A percentile compares a stretch with the other conserved stretches of the same genome.
Evolutionary conservation across 2,797 vertebrate species (phyloP).

Genomic region (Scyliorhinus canicula): DNA sequence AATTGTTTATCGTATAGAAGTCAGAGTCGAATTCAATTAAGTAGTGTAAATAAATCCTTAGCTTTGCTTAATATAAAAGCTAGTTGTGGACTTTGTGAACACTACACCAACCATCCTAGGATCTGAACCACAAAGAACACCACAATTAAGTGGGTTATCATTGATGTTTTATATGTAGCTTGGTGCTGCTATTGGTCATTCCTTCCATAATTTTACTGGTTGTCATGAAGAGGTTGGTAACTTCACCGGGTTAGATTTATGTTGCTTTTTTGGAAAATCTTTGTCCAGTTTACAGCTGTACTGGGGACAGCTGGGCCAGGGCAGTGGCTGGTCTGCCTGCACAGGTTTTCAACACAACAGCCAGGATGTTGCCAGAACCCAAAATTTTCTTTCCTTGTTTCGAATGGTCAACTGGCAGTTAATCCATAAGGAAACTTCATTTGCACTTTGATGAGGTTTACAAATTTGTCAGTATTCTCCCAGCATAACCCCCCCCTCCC

Average conservation of each 20-base stretch:
- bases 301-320: not conserved
- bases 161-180: not conserved
- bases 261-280: not conserved
- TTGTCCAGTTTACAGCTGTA: not conserved
- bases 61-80: too few species aligned
- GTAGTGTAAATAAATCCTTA: too few species aligned
- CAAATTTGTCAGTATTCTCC: not conserved
- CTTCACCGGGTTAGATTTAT: not conserved
- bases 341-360: too few species aligned
- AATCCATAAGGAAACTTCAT: not conserved
- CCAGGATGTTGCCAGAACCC: too few species aligned
- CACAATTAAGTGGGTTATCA: not conserved
- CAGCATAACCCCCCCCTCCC: not conserved
- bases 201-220: too few species aligned
- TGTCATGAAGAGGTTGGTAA: not conserved
- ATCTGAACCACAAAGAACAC: too few species aligned
- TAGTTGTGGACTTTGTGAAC: too few species aligned
- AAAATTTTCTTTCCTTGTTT: too few species aligned
- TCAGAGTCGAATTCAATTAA: too few species aligned
- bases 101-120: too few species aligned
- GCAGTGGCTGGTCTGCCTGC: not conserved
- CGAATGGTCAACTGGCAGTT: too few species aligned
- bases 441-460: not conserved
- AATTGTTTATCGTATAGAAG: too few species aligned
- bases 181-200: not conserved